These are phyloP conservation scores for Furnarius figulus DNA, from an alignment of 2,113 vertebrate species.

Conservation along the genomic window DNA sequence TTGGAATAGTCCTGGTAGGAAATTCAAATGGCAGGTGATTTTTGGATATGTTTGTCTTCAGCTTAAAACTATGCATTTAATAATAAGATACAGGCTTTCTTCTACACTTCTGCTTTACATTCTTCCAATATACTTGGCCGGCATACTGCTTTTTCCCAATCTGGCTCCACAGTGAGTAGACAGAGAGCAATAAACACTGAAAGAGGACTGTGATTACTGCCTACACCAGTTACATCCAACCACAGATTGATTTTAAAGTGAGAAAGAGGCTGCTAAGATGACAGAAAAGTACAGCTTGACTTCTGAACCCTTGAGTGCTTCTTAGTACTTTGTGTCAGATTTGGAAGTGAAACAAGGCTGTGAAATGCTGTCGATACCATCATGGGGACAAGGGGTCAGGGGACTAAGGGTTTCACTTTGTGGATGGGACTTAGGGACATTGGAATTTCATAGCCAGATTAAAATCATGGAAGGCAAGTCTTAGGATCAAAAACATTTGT, in stretches of 20 bases:
- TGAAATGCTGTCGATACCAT: background rate
- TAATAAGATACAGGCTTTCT: background rate
- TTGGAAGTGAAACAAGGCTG: background rate
- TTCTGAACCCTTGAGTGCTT: background rate
- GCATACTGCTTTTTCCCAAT: background rate
- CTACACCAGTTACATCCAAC: background rate
- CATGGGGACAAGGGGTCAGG: background rate
- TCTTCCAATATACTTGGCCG: background rate
- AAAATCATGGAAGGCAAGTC: background rate
- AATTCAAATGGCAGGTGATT: background rate
- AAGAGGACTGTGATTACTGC: background rate
- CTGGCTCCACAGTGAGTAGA: background rate
- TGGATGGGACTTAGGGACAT: background rate
- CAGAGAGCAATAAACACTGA: background rate
- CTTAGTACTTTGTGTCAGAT: background rate
- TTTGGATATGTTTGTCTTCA: background rate
- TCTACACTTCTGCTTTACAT: background rate
- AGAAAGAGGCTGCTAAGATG: background rate
- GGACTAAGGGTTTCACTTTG: background rate
- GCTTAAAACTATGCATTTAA: background rate
- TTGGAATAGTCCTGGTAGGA: background rate
- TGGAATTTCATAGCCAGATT: background rate
- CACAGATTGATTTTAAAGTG: background rate
- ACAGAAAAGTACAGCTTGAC: background rate
- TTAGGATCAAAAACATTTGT: background rate